Conservation (phyloP, 1,140 invertebrate species). For the Teleogryllus occipitalis region DNA sequence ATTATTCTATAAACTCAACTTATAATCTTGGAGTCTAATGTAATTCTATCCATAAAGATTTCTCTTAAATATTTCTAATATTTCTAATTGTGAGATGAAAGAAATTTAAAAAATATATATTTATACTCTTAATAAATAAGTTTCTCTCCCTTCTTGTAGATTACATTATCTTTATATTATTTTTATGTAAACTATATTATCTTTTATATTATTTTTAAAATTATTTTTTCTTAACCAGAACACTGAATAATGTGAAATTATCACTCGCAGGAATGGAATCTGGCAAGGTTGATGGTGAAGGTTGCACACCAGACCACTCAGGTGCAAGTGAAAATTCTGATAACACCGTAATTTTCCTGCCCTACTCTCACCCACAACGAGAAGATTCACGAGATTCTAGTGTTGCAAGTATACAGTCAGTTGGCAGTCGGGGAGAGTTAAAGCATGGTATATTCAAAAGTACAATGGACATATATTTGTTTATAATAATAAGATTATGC, state of each 20-base stretch:
- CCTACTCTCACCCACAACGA: background rate
- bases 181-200: too few species aligned
- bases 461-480: background rate
- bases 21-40: too few species aligned
- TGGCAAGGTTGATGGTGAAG: conserved; percentile 6
- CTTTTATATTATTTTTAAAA: too few species aligned
- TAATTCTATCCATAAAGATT: too few species aligned
- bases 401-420: background rate
- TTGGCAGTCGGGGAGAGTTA: background rate
- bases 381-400: background rate
- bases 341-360: conserved; percentile 52
- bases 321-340: conserved; percentile 48
- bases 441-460: background rate
- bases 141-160: too few species aligned
- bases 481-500: background rate
- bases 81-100: too few species aligned
- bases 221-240: too few species aligned
- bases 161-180: too few species aligned
- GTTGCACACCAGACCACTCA: conserved; percentile 35
- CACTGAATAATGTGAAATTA: too few species aligned
- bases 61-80: too few species aligned
- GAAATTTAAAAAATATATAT: too few species aligned
- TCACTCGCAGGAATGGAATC: conserved; percentile 28
- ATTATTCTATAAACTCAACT: background rate
- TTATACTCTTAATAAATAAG: too few species aligned